These are phyloP conservation scores for Ormyrus thymus DNA, from an alignment of 2,888 invertebrate species.

Conservation along the genomic window DNA sequence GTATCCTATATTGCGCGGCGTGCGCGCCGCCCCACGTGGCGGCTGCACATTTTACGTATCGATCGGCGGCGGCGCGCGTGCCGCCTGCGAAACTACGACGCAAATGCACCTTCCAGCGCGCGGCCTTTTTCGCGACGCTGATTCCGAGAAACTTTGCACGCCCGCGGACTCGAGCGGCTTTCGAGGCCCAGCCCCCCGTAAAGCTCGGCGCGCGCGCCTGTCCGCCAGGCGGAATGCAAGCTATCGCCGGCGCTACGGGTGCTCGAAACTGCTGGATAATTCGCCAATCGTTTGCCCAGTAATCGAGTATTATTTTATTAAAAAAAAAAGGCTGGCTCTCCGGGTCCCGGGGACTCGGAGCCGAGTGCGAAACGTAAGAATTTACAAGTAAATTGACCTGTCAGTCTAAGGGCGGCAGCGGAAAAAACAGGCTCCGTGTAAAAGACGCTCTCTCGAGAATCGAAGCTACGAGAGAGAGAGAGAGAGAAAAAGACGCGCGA, in stretches of 20 bases:
- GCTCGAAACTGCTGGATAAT: too few relatives aligned
- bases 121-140: neutral
- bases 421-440: constrained; percentile 9
- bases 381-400: too few relatives aligned
- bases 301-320: too few relatives aligned
- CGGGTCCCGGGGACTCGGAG: too few relatives aligned
- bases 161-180: too few relatives aligned
- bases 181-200: too few relatives aligned
- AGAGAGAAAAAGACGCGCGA: constrained; percentile 40
- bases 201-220: neutral
- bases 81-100: constrained; percentile 2
- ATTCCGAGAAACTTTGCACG: constrained; percentile 5
- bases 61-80: constrained; percentile 8
- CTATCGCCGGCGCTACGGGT: too few relatives aligned
- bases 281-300: too few relatives aligned
- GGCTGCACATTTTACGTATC: neutral
- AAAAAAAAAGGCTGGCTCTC: too few relatives aligned
- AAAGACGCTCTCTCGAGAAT: constrained; percentile 14
- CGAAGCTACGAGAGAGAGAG: constrained; percentile 22
- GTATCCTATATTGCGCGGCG: too few relatives aligned
- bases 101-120: constrained; percentile 5
- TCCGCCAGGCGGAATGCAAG: neutral
- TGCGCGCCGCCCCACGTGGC: too few relatives aligned
- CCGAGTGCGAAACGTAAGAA: too few relatives aligned
- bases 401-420: neutral